phyloP scores from a whole-genome alignment of 2,797 vertebrate genomes.

The Podarcis lilfordi region DNA sequence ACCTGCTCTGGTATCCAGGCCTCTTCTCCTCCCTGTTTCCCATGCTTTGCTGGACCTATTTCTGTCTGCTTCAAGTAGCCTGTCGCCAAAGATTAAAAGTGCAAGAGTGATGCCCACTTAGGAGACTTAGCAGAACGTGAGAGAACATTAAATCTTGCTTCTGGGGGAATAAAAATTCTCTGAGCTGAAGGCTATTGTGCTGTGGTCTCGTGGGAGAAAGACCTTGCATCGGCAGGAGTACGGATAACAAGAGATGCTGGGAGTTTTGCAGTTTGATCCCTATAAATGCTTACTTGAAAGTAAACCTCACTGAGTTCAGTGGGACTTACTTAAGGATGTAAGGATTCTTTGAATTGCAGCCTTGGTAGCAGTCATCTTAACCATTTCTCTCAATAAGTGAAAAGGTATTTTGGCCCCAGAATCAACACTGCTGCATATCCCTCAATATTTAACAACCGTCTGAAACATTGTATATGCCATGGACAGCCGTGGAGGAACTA shows the following conservation, averaged over 20 bases:
- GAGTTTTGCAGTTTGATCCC: not conserved
- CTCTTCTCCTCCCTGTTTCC: not conserved
- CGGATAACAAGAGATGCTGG: not conserved
- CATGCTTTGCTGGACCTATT: not conserved
- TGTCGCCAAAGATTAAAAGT: not conserved
- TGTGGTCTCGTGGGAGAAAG: not conserved
- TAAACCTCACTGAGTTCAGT: not conserved
- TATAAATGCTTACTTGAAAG: not conserved
- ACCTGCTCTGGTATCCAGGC: not conserved
- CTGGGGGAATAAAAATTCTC: not conserved
- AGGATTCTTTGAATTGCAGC: not conserved
- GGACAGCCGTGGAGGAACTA: no score
- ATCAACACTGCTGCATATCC: no score
- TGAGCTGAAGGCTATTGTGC: not conserved
- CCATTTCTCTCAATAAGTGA: no score
- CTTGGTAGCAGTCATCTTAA: no score
- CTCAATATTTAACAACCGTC: no score
- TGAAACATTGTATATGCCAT: no score
- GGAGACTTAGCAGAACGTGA: not conserved
- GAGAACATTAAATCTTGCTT: slow-evolving; percentile 2
- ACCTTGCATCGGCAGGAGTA: not conserved
- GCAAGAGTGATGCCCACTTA: not conserved
- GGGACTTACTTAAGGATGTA: not conserved
- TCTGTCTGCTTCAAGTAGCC: not conserved
- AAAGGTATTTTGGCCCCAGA: no score